Evolutionary conservation across 2,113 vertebrate genomes (phyloP), one percentile per base, ranked within the genome.

Genomic region (Martes martes): DNA sequence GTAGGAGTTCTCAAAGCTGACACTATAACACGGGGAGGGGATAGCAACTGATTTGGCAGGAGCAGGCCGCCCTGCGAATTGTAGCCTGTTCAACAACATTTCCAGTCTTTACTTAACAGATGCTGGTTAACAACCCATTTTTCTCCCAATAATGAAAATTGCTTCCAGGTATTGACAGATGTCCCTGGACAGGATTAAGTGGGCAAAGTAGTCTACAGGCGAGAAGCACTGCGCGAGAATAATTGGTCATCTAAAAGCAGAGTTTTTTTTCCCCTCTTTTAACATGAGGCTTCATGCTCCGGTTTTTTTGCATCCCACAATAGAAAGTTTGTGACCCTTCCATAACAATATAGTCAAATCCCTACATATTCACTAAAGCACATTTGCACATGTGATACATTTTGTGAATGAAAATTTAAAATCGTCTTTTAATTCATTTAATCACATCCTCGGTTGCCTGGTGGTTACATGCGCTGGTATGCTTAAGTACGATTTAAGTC

Each of bases 351-450:
- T 47, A 94, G 61, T 45, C 79, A 82, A 50, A 89, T 92, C 13
- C 19, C n/a, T 94, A n/a, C 33, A 74, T 89, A 97, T 9, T 89
- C 78, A 52, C 26, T 74, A 89, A 90, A 81, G 26, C 28, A 65
- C 57, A 69, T 61, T 92, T 94, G 78, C 89, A 69, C 78, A 10
- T 50, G 19, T 11, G 26, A 85, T 88, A 42, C 39, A 45, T 79
- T 92, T 87, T 82, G 45, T n/a, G 79, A 96, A 73, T 91, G 21
- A 85, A 95, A 39, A 26, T 87, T 79, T 50, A 55, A 87, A 96
- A 65, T 85, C 33, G 55, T 87, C 28, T 93, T 95, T 93, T 79
- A 84, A 85, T 65, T 93, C 15, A 89, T 86, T 93, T 88, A 74
- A 91, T 96, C 81, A 39, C 69, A 47, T 18, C 21, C 94, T 59